phyloP scores from a whole-genome alignment of 2,888 invertebrate genomes.

The Belgica antarctica region DNA sequence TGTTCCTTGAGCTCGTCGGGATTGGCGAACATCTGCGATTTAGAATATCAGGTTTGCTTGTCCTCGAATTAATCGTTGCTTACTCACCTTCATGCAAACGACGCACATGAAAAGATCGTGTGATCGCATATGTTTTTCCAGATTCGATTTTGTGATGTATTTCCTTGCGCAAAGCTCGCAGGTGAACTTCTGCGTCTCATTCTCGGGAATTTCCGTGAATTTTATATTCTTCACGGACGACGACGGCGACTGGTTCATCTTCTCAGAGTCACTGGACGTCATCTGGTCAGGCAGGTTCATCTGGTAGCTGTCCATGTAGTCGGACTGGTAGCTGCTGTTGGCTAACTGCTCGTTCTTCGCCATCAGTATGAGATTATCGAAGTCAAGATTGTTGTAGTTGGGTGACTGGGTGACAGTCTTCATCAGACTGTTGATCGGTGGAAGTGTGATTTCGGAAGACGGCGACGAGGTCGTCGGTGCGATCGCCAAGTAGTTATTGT shows the following conservation, averaged over 20 bases:
- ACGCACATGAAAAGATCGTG: conserved; percentile 47
- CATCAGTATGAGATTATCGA: conserved; percentile 42
- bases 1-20: conserved; percentile 44
- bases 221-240: conserved; percentile 29
- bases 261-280: conserved; percentile 27
- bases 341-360: conserved; percentile 36
- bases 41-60: neutral
- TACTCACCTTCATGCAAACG: conserved; percentile 45
- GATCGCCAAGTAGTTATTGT: conserved; percentile 32
- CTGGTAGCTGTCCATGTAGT: conserved; percentile 32
- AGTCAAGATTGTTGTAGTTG: conserved; percentile 28
- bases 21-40: conserved; percentile 47
- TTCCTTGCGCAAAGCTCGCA: conserved; percentile 47
- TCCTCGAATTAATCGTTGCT: conserved; percentile 36
- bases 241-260: conserved; percentile 16
- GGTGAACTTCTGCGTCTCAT: conserved; percentile 43
- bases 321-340: conserved; percentile 4
- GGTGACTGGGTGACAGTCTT: conserved; percentile 41
- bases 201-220: conserved; percentile 34
- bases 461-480: conserved; percentile 23
- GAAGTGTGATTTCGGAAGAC: conserved; percentile 44
- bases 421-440: conserved; percentile 45
- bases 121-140: conserved; percentile 47
- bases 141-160: conserved; percentile 46
- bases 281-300: neutral